Evolutionary conservation across 2,888 invertebrate species (phyloP).

Genomic region (Netelia inedita): DNA sequence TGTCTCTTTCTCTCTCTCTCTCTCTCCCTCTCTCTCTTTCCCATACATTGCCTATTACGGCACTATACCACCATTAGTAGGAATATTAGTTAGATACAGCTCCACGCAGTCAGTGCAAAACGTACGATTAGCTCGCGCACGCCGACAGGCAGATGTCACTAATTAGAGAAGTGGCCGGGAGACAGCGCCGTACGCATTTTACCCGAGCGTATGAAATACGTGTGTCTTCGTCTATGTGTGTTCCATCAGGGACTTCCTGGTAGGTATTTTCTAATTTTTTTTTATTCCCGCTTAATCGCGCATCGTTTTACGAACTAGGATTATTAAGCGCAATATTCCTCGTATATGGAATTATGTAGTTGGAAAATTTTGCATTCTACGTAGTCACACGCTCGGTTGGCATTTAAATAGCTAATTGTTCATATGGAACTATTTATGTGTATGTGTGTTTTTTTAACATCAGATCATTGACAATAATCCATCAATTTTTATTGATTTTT

Average conservation of each 20-base stretch:
- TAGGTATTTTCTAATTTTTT: slow-evolving; percentile 9
- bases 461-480: not conserved
- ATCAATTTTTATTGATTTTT: slow-evolving; percentile 12
- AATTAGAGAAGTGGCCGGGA: slow-evolving; percentile 59
- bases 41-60: slow-evolving; percentile 17
- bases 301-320: slow-evolving; percentile 48
- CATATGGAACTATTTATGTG: not conserved
- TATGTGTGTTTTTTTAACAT: too few species aligned
- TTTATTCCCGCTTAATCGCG: slow-evolving; percentile 51
- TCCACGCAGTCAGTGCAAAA: slow-evolving; percentile 47
- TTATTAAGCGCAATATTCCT: slow-evolving; percentile 23
- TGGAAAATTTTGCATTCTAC: slow-evolving; percentile 18
- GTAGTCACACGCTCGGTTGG: not conserved
- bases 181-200: slow-evolving; percentile 59
- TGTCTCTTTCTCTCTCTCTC: not conserved
- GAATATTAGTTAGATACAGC: slow-evolving; percentile 46
- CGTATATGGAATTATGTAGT: slow-evolving; percentile 1
- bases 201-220: slow-evolving; percentile 48
- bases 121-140: slow-evolving; percentile 64
- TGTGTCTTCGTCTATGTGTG: slow-evolving; percentile 27
- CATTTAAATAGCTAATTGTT: not conserved
- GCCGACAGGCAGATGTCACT: slow-evolving; percentile 65
- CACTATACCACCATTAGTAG: slow-evolving; percentile 49
- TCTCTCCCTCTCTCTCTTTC: not conserved
- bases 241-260: slow-evolving; percentile 46